Evolutionary conservation across 1,140 invertebrate species (phyloP), one percentile per base, ranked within the genome.

Genomic region (Caenorhabditis latens): DNA sequence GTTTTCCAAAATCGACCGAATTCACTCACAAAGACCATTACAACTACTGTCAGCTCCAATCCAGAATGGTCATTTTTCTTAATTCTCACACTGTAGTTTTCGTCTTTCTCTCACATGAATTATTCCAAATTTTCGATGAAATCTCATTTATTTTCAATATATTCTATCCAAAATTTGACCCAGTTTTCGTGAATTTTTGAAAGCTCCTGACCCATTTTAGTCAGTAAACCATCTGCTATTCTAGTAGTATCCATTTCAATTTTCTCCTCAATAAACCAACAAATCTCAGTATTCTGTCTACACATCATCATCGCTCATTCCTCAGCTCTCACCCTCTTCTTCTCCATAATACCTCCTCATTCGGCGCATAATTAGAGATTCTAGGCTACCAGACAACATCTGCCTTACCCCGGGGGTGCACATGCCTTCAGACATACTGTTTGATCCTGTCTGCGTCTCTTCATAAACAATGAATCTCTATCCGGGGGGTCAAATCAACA

Each of bases 311-410:
- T 63, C 61, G 61, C 43, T 79, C 71, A 79, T 79, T 50, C 43
- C 46, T 79, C n/a, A 53, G 46, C 46, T 32, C 32, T 50, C 46
- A n/a, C 24, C 42, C 8, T 71, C 21, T 32, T 43, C 11, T 67
- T 24, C n/a, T 43, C 14, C 6, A 19, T 2, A 40, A 65, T 65
- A 65, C 32, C 8, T 46, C 19, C 67, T 46, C 11, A 79, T 79
- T 79, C 71, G 46, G 46, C 71, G 71, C 71, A 79, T 79, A 79
- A 79, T 79, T 79, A 79, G 46, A 79, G 71, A 50, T 50, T 8
- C 21, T 50, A 7, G 40, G 6, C 32, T 13, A 8, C 9, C 67
- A 65, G 24, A 71, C 42, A 71, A 50, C 71, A 79, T 79, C 71
- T 79, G 71, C 42, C 19, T 21, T 9, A 40, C n/a, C 14, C 16